A percentile compares a stretch with the other conserved stretches of the same genome.
These are phyloP conservation scores for Gavia stellata DNA, from an alignment of 2,113 vertebrate genomes.

Conservation along the genomic window DNA sequence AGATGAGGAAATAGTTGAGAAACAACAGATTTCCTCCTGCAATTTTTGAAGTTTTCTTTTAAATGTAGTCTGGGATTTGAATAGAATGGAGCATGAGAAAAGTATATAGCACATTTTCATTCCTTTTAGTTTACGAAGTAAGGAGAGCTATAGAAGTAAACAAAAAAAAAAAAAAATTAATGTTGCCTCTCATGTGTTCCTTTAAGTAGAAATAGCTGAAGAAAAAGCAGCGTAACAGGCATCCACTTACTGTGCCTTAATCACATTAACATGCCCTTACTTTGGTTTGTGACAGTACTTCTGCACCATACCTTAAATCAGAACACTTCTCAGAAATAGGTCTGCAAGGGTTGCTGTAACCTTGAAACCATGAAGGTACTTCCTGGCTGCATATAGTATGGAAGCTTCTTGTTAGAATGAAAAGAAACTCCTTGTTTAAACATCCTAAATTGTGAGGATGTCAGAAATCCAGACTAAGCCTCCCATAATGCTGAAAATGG, in stretches of 20 bases:
- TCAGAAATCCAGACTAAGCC: neutral
- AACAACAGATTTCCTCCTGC: neutral
- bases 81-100: neutral
- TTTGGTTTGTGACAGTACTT: neutral
- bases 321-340: neutral
- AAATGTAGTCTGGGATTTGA: rapidly evolving
- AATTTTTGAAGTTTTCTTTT: neutral
- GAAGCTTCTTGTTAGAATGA: neutral
- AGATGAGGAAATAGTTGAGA: neutral
- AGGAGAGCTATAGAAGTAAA: neutral
- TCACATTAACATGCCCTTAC: neutral
- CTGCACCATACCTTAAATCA: neutral
- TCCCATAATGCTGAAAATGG: neutral
- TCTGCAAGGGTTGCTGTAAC: neutral
- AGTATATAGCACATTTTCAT: neutral
- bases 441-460: neutral
- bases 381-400: neutral
- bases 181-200: neutral
- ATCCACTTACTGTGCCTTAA: neutral
- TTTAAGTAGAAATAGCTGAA: neutral
- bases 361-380: neutral
- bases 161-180: neutral
- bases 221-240: neutral
- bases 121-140: neutral
- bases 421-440: neutral